Base-by-base conservation (phyloP, 2,888 invertebrate species). In the Meiosimyza decipiens region DNA sequence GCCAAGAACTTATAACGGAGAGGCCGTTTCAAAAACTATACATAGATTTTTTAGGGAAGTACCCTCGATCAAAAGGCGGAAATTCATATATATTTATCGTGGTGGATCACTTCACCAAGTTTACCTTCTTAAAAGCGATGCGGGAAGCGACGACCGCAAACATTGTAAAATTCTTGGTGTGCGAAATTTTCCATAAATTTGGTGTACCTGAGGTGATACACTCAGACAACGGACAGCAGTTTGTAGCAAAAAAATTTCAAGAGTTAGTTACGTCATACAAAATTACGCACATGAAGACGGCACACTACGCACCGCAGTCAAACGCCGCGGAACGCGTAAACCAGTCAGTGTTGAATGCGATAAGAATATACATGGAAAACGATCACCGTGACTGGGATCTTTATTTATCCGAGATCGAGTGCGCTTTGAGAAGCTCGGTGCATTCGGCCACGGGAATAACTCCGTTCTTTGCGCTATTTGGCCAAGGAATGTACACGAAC, bases 131-230 rank as follows among this genome's bases (percentile, higher is more conserved):
- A 67, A 62, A 65, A 40, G 73, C 74, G 1, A 71, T 77, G 73
- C 64, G 33, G 16, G 71, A 72, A 22, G 73, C 74, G 1, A 73
- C 69, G 1, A 52, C 72, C 0, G 16, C 28, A 15, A 52, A 55
- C 57, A 63, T 77, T 11, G n/a, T 74, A 1, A 49, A 75, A n/a
- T 76, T 71, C 28, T 49, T 77, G 1, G 69, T 65, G 16, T 49
- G 77, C 13, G 77, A 80, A 12, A 54, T 77, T 13, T 80, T 80
- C 67, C 69, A 78, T 16, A 64, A 77, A 33, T 82, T 81, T 72
- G 81, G 80, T 13, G 80, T 79, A 16, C 66, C 80, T 76, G 51
- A 74, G 74, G 52, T 28, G 28, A 4, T 28, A 28, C 28, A 28
- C 28, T 28, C 28, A 3, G 28, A 28, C 28, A 28, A 82, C 74